Base-by-base conservation (phyloP, 2,797 vertebrate genomes). In the Crypturellus tataupa region DNA sequence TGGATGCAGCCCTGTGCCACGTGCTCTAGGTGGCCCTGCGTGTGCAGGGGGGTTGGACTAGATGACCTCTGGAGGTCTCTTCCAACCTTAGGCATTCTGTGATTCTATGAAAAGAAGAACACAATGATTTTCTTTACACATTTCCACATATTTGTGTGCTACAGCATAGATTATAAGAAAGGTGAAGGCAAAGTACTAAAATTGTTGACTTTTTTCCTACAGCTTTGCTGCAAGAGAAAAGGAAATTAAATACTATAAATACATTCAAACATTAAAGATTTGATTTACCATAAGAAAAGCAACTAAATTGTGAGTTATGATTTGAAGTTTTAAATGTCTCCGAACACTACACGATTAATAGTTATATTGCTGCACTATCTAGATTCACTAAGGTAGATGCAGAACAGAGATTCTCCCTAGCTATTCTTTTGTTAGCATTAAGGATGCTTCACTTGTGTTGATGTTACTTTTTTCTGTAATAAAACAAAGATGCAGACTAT, bases 311-410 rank as follows among this genome's bases (percentile, higher is more conserved):
- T 29, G 21, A 97, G 84, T 64, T 94, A 84, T 3, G 9, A 78
- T 86, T 39, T 64, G 62, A 95, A 86, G 76, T 47, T 89, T 40
- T 13, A 80, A 60, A 82, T 80, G 75, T 85, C 83, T 90, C 87
- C 64, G 14, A 95, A 93, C 78, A 67, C 40, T 59, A 72, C 15
- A 42, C 20, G 64, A 73, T 73, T 91, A 62, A 79, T 69, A 87
- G 58, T 93, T 72, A 23, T 47, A 51, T 83, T 85, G 72, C 85
- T 87, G 69, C 9, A 44, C 44, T 93, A 92, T 90, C 94, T 93
- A 85, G 92, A 94, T 82, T 95, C 91, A 92, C 84, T 60, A 85
- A 94, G 62, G 81, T 77, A 93, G 94, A 87, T 80, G 89, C 85
- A 94, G 91, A 96, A 94, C 77, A 92, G 62, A 91, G 56, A 92